Conservation (phyloP, 2,888 invertebrate genomes). For the Oscheius sp. region DNA sequence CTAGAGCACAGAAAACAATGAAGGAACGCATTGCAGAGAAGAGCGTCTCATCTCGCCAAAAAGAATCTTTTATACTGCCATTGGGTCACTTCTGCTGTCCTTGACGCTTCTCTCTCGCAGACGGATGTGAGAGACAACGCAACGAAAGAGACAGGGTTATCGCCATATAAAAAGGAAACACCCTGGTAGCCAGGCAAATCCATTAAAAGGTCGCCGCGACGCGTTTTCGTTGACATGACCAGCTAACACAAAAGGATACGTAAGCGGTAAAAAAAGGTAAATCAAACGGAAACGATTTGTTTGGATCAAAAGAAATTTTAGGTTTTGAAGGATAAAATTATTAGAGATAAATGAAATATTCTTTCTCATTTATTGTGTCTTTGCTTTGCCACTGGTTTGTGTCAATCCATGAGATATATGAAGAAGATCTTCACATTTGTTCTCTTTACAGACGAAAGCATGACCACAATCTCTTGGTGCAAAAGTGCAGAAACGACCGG, state of each 20-base stretch:
- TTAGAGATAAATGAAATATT: not conserved
- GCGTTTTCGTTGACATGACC: constrained; percentile 16
- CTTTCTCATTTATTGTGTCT: too few relatives aligned
- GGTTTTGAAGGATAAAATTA: not conserved
- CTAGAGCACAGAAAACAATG: not conserved
- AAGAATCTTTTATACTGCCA: constrained; percentile 20
- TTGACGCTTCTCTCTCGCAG: constrained; percentile 14
- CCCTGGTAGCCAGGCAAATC: constrained; percentile 9
- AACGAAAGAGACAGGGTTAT: not conserved
- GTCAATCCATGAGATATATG: not conserved
- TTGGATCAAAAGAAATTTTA: not conserved
- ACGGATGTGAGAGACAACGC: constrained; percentile 11
- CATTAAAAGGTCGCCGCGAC: constrained; percentile 17
- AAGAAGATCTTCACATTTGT: constrained; percentile 45
- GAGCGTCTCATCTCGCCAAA: not conserved
- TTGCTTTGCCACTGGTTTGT: constrained; percentile 4
- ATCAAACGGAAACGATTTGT: not conserved
- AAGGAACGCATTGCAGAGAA: constrained; percentile 15
- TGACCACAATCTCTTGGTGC: constrained; percentile 63
- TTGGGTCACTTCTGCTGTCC: constrained; percentile 2
- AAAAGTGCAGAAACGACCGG: constrained; percentile 55
- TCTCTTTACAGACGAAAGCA: constrained; percentile 57
- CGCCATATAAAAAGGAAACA: not conserved
- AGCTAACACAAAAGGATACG: not conserved
- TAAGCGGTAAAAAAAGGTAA: not conserved